A percentile compares a stretch with the other conserved stretches of the same genome.
phyloP scores from a whole-genome alignment of 2,797 vertebrate genomes.

The Gambelia wislizenii region DNA sequence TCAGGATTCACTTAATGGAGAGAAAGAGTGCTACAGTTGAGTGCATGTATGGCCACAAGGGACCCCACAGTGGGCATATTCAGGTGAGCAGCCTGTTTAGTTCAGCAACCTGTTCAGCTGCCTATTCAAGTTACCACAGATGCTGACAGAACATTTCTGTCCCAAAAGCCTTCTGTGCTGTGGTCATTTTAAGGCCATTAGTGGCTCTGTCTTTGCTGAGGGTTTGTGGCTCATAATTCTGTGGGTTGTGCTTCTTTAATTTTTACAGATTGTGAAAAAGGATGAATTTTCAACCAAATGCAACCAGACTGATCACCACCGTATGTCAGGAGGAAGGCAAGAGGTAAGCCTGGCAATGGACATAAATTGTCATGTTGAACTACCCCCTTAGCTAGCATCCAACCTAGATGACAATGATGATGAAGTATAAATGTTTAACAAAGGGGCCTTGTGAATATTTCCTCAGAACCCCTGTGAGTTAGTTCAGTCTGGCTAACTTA shows the following conservation, averaged over 20 bases:
- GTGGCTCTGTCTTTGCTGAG: not conserved
- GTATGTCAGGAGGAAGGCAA: constrained; percentile 96
- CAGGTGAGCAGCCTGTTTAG: constrained; percentile 82
- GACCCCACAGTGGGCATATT: constrained; percentile 96
- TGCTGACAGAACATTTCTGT: rapidly evolving
- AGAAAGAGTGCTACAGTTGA: constrained; percentile 91
- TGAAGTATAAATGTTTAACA: not conserved
- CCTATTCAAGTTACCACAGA: not conserved
- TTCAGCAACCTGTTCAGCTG: no score
- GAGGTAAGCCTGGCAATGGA: constrained; percentile 81
- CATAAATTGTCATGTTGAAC: not conserved
- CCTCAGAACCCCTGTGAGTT: not conserved
- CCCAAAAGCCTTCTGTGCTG: rapidly evolving
- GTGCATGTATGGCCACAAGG: constrained; percentile 98
- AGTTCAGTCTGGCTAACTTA: not conserved
- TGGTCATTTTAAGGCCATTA: not conserved
- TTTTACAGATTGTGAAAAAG: constrained; percentile 90
- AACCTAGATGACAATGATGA: not conserved
- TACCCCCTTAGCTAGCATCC: not conserved
- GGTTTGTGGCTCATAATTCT: constrained; percentile 10
- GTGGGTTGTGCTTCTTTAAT: not conserved
- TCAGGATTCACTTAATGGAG: constrained; percentile 95
- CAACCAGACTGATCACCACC: constrained; percentile 97
- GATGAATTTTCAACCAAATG: constrained; percentile 99
- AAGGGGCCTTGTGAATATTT: not conserved